phyloP scores from a whole-genome alignment of 2,888 invertebrate species.

The Cantharis lateralis region DNA sequence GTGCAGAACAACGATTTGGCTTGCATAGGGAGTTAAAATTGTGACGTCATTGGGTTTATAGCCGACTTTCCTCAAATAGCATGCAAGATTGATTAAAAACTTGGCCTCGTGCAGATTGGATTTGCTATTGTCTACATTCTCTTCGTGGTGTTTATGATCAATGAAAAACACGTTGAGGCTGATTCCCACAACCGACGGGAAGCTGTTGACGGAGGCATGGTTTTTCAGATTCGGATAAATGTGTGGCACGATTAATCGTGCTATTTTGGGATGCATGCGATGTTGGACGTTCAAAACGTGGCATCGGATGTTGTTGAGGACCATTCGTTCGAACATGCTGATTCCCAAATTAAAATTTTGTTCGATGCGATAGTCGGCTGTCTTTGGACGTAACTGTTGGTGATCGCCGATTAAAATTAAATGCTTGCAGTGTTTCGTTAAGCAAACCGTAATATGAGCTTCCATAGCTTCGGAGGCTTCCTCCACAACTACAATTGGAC shows the following conservation, averaged over 20 bases:
- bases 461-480: slow-evolving; percentile 90
- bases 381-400: slow-evolving; percentile 74
- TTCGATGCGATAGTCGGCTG: slow-evolving; percentile 68
- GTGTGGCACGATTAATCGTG: slow-evolving; percentile 63
- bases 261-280: slow-evolving; percentile 74
- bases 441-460: slow-evolving; percentile 77
- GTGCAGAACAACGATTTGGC: slow-evolving; percentile 66
- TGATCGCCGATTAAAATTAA: slow-evolving; percentile 87
- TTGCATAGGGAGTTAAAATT: slow-evolving; percentile 72
- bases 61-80: slow-evolving; percentile 65
- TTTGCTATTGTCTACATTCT: slow-evolving; percentile 63
- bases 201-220: slow-evolving; percentile 62
- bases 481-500: slow-evolving; percentile 78
- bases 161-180: slow-evolving; percentile 70
- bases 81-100: slow-evolving; percentile 65
- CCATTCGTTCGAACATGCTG: slow-evolving; percentile 82
- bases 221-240: slow-evolving; percentile 69
- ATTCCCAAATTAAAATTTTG: slow-evolving; percentile 71
- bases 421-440: slow-evolving; percentile 76
- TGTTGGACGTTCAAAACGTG: slow-evolving; percentile 69
- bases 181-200: slow-evolving; percentile 65
- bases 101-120: slow-evolving; percentile 68
- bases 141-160: slow-evolving; percentile 64
- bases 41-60: slow-evolving; percentile 69
- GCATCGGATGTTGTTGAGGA: slow-evolving; percentile 65